Percentiles rank a stretch among this genome's conserved stretches.
These are phyloP conservation scores for Acestrorhynchus altus DNA, from an alignment of 2,797 vertebrate species.

Conservation along the genomic window DNA sequence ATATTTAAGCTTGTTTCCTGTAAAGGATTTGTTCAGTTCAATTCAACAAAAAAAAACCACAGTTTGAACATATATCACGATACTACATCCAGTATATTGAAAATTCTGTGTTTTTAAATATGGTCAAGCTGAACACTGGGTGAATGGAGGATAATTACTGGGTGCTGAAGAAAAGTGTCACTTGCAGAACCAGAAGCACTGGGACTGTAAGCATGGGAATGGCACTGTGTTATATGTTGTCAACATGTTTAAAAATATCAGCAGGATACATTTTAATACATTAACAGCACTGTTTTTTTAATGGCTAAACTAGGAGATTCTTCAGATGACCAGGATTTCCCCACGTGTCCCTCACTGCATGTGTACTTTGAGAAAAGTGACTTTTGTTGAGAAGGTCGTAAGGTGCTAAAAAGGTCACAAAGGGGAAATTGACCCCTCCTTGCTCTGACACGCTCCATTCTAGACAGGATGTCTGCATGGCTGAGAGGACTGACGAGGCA, in stretches of 20 bases:
- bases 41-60: too few relatives aligned
- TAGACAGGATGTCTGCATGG: slow-evolving; percentile 73
- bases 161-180: not conserved
- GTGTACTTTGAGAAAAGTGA: slow-evolving; percentile 56
- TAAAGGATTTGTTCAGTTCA: too few relatives aligned
- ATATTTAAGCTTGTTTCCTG: too few relatives aligned
- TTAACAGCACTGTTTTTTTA: not conserved
- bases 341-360: slow-evolving; percentile 14
- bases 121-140: not conserved
- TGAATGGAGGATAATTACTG: not conserved
- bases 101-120: not conserved
- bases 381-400: slow-evolving; percentile 63
- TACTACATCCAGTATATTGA: too few relatives aligned
- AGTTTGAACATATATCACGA: too few relatives aligned
- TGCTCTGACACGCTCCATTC: slow-evolving; percentile 53
- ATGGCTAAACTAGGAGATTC: slow-evolving; percentile 1
- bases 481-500: slow-evolving; percentile 59
- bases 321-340: slow-evolving; percentile 43
- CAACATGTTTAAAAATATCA: not conserved
- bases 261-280: not conserved
- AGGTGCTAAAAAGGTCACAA: slow-evolving; percentile 72
- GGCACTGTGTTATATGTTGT: too few relatives aligned
- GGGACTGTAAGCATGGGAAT: too few relatives aligned
- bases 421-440: slow-evolving; percentile 54
- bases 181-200: not conserved